Conservation (phyloP, 2,797 vertebrate species). For the Valencia hispanica region DNA sequence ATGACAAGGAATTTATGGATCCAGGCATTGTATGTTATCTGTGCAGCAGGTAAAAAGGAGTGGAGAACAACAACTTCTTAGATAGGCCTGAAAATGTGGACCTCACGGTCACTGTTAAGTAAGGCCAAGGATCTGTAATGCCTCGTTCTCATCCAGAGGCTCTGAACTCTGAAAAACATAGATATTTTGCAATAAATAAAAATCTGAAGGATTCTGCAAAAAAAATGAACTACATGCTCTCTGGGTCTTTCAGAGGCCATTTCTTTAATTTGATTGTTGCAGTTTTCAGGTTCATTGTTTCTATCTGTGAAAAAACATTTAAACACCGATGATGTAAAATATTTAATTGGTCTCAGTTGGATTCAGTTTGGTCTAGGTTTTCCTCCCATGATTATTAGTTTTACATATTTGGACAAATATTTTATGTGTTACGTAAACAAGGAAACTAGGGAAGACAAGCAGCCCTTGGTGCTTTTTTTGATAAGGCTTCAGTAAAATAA, state of each 20-base stretch:
- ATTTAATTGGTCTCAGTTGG: conserved; percentile 43
- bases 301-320: neutral
- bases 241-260: neutral
- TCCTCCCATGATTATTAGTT: conserved; percentile 33
- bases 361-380: conserved; percentile 21
- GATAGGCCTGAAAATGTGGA: neutral
- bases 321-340: conserved; percentile 31
- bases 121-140: neutral
- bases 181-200: neutral
- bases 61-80: too few relatives aligned
- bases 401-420: conserved; percentile 57
- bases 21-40: neutral
- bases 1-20: neutral
- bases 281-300: neutral
- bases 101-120: neutral
- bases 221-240: neutral
- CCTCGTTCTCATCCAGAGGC: neutral
- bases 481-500: conserved; percentile 63
- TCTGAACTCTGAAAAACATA: too few relatives aligned
- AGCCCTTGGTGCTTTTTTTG: conserved; percentile 39
- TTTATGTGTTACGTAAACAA: conserved; percentile 59
- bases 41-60: neutral
- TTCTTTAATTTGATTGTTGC: neutral
- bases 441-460: conserved; percentile 43
- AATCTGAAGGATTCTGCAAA: too few relatives aligned